phyloP scores from a whole-genome alignment of 1,140 invertebrate species.

The Medauroidea extradentata region DNA sequence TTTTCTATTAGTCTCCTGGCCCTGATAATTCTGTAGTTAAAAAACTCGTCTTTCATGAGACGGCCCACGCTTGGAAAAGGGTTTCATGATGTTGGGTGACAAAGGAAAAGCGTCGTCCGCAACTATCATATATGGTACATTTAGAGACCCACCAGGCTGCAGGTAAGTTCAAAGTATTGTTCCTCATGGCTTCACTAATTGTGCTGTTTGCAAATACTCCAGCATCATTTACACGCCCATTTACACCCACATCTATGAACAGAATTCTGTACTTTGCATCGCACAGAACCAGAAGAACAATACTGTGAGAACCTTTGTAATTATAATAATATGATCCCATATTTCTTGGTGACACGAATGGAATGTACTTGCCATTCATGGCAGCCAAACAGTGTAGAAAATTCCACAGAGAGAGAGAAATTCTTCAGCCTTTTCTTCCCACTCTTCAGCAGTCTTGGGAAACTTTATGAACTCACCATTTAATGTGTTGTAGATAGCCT shows the following conservation, averaged over 20 bases:
- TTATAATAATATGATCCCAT: slow-evolving; percentile 39
- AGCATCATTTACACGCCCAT: slow-evolving; percentile 26
- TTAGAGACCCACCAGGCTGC: slow-evolving; percentile 11
- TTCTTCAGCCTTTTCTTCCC: not conserved
- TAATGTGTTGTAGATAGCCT: too few species aligned
- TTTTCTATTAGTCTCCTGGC: too few species aligned
- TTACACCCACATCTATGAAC: not conserved
- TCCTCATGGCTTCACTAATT: slow-evolving; percentile 18
- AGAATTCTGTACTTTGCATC: slow-evolving; percentile 22
- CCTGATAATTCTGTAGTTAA: too few species aligned
- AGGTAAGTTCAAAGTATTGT: slow-evolving; percentile 24
- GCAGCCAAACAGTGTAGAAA: slow-evolving; percentile 44
- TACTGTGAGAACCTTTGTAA: slow-evolving; percentile 39
- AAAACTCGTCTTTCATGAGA: too few species aligned
- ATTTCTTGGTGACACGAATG: slow-evolving; percentile 25
- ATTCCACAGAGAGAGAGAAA: slow-evolving; percentile 32
- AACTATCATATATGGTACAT: too few species aligned
- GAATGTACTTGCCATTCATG: slow-evolving; percentile 40
- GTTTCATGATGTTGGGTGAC: too few species aligned
- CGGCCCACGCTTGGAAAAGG: too few species aligned
- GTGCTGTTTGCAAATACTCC: slow-evolving; percentile 33
- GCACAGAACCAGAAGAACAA: slow-evolving; percentile 31
- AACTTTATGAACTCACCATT: too few species aligned
- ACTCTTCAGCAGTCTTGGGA: too few species aligned
- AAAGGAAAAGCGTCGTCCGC: too few species aligned